Evolutionary conservation across 2,888 invertebrate genomes (phyloP), one percentile per base, ranked within the genome.

Genomic region (Cheilosia variabilis): DNA sequence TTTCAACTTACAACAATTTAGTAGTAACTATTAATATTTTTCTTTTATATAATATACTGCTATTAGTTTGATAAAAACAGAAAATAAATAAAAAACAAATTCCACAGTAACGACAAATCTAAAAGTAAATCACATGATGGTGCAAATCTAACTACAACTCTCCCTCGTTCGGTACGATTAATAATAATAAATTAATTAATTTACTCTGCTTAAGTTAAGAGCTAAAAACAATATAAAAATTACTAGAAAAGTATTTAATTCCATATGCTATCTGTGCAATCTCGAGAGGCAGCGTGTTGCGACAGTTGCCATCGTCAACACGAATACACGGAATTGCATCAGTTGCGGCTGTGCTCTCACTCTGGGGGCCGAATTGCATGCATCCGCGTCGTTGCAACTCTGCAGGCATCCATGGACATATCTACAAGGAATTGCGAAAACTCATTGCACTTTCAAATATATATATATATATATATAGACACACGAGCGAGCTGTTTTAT

Each of bases 401-500:
- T 98, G 97, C n/a, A 98, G 95, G 92, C 98, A 98, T 69, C 98
- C 98, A 89, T 96, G 95, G 83, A 97, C 96, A 90, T 97, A 97
- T 90, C 97, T 97, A 72, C 10, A 41, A 77, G 65, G 69, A 75
- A 75, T 65, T 58, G 24, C 7, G 47, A 73, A 73, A 78, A 82
- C 58, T 47, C 55, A 82, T 87, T 87, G 82, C 58, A 82, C 47
- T 77, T 78, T 37, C 58, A 78, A 78, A 43, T 53, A 41, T 50
- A 19, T n/a, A n/a, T n/a, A n/a, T n/a, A n/a, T n/a, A n/a, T n/a
- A n/a, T n/a, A n/a, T n/a, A n/a, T n/a, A 9, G 37, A 31, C 10
- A 19, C 52, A 22, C 5, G 55, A n/a, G 15, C 27, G 31, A 34
- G 9, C 13, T 5, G n/a, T 55, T 3, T 52, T 22, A 47, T 22